A percentile compares a stretch with the other conserved stretches of the same genome.
phyloP scores from a whole-genome alignment of 2,797 vertebrate genomes.

The Lithobates pipiens region DNA sequence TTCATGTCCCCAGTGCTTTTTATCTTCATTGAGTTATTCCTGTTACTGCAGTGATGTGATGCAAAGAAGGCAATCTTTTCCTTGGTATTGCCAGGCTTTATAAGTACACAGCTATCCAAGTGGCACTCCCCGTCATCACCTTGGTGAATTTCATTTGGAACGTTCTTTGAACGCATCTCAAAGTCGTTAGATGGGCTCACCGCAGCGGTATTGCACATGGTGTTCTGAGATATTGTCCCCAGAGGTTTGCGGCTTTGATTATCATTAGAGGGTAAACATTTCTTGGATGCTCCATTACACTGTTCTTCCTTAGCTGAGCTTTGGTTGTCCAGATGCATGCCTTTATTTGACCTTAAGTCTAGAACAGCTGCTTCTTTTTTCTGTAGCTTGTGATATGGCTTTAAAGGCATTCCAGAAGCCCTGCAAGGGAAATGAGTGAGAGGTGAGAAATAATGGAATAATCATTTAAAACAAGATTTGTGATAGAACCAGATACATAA shows the following conservation, averaged over 20 bases:
- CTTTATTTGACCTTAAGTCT: constrained; percentile 73
- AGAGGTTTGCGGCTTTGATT: constrained; percentile 75
- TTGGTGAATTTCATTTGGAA: constrained; percentile 73
- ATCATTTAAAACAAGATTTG: too few relatives aligned
- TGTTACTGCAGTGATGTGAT: constrained; percentile 77
- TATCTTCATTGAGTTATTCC: constrained; percentile 79
- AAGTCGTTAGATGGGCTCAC: constrained; percentile 67
- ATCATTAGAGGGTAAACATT: constrained; percentile 64
- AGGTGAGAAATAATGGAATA: too few relatives aligned
- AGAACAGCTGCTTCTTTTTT: constrained; percentile 77
- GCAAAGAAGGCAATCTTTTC: constrained; percentile 97
- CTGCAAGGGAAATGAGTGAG: constrained; percentile 67
- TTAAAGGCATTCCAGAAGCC: constrained; percentile 89
- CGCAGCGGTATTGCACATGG: constrained; percentile 74
- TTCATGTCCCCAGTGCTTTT: constrained; percentile 90
- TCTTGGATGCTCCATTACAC: constrained; percentile 67
- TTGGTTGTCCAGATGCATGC: constrained; percentile 70
- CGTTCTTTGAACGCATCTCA: constrained; percentile 70
- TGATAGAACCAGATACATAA: too few relatives aligned
- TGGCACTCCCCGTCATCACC: constrained; percentile 75
- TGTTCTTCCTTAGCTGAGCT: constrained; percentile 72
- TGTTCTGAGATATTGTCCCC: constrained; percentile 82
- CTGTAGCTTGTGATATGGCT: constrained; percentile 83
- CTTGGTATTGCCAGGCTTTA: constrained; percentile 95
- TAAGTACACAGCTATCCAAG: constrained; percentile 88